Base-by-base conservation (phyloP, 2,113 vertebrate species). In the Ctenomys sociabilis region DNA sequence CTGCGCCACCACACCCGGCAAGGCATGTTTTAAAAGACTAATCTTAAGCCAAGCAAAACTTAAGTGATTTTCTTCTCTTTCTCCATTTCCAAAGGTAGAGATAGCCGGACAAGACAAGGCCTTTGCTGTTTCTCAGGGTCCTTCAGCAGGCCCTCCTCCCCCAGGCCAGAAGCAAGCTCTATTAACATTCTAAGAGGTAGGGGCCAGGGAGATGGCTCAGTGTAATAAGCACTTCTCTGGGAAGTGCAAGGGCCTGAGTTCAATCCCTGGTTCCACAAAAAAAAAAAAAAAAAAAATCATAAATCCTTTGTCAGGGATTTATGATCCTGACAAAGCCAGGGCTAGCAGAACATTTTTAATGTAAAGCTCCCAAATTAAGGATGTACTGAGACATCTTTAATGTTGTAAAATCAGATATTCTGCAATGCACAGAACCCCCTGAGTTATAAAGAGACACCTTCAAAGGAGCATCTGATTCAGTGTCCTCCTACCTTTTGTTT, bases 21-120 rank as follows among this genome's bases (percentile, higher is more conserved):
- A 12, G 19, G 32, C 1, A 43, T 45, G 32, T 7, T 84, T 94
- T 16, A 64, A 72, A 95, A 84, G 66, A 87, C 40, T 64, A 85
- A 87, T 13, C 87, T 73, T 87, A 83, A 91, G 57, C 89, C 40
- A 40, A 87, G 28, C 49, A 88, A 94, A 91, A 93, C 40, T 7
- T 63, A 75, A 89, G 85, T 89, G 85, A 78, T 66, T 97, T 96
- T 87, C 84, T 88, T 95, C 54, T 63, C 85, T 81, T 61, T 93
- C 32, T 93, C 85, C 57, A 73, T 95, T 94, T 93, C 45, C 12
- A 83, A 93, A 64, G 66, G 80, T 70, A 63, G 75, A 92, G 82
- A 35, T 90, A 87, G 64, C 61, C 43, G 2, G 88, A 40, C 85
- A 88, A 68, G 92, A 84, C 1, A 28, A 61, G 91, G 59, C 32